Percentiles rank a stretch among this genome's conserved stretches.
phyloP scores from a whole-genome alignment of 2,113 vertebrate species.

The Phalacrocorax aristotelis region DNA sequence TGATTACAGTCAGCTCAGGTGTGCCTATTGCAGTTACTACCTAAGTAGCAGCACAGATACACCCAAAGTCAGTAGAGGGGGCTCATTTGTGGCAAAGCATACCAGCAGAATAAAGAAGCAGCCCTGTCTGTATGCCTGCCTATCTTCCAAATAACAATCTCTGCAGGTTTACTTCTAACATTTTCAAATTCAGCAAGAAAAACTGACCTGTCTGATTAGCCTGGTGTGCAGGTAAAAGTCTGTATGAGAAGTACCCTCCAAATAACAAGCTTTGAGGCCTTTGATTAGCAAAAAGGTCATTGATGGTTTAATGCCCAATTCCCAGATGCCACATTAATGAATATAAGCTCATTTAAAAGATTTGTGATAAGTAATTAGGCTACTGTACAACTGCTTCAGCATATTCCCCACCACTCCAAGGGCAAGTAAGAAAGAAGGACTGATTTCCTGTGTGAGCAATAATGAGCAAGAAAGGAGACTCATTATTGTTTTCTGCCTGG shows the following conservation, averaged over 20 bases:
- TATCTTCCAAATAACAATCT: background rate
- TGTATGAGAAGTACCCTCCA: background rate
- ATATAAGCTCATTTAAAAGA: constrained; percentile 52
- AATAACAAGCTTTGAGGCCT: background rate
- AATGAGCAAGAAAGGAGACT: background rate
- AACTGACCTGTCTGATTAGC: background rate
- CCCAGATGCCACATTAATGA: constrained; percentile 49
- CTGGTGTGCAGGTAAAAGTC: background rate
- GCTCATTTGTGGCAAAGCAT: background rate
- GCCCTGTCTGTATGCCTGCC: background rate
- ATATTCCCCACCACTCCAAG: constrained; percentile 18
- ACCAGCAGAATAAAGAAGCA: background rate
- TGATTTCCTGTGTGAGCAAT: background rate
- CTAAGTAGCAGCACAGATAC: background rate
- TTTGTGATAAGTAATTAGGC: constrained; percentile 57
- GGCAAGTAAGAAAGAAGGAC: background rate
- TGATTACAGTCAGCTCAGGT: background rate
- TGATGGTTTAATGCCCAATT: constrained; percentile 23
- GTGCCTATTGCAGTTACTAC: background rate
- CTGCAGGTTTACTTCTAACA: background rate
- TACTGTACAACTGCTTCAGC: constrained; percentile 6
- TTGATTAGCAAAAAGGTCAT: constrained; percentile 40
- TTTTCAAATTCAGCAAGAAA: background rate
- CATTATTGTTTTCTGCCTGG: background rate
- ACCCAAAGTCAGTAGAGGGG: background rate